phyloP scores from a whole-genome alignment of 2,797 vertebrate species.

The Chromis chromis region DNA sequence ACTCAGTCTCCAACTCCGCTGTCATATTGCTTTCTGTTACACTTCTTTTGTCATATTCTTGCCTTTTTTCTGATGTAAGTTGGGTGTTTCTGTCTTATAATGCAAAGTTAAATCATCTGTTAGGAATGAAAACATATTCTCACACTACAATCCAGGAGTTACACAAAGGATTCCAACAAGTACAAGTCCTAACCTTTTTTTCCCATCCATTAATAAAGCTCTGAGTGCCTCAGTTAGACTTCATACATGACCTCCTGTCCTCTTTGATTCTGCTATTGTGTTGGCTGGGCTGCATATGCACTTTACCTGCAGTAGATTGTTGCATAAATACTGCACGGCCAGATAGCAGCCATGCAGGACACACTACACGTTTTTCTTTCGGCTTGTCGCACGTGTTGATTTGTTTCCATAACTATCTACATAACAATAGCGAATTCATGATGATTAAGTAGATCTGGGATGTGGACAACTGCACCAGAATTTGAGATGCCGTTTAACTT shows the following conservation, averaged over 20 bases:
- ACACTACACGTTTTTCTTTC: background rate
- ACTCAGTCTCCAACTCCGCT: conserved; percentile 25
- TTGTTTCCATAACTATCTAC: background rate
- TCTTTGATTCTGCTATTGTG: background rate
- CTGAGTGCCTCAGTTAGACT: background rate
- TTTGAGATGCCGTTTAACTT: too few relatives aligned
- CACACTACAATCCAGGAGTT: background rate
- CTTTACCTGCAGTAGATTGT: background rate
- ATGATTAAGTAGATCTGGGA: background rate
- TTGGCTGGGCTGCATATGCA: background rate
- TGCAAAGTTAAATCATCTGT: background rate
- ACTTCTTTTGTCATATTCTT: too few relatives aligned
- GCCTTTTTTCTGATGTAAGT: background rate
- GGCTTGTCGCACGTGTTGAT: background rate
- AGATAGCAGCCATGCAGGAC: too few relatives aligned
- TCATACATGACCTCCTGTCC: background rate
- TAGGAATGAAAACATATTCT: background rate
- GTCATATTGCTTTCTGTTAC: conserved; percentile 13
- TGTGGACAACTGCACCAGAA: too few relatives aligned
- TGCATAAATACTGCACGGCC: background rate
- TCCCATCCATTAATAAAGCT: background rate
- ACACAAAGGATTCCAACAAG: background rate
- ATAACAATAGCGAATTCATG: background rate
- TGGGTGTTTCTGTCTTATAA: background rate
- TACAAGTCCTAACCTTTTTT: background rate